A percentile compares a stretch with the other conserved stretches of the same genome.
These are phyloP conservation scores for Dermolepida albohirtum DNA, from an alignment of 2,888 invertebrate genomes.

Conservation along the genomic window DNA sequence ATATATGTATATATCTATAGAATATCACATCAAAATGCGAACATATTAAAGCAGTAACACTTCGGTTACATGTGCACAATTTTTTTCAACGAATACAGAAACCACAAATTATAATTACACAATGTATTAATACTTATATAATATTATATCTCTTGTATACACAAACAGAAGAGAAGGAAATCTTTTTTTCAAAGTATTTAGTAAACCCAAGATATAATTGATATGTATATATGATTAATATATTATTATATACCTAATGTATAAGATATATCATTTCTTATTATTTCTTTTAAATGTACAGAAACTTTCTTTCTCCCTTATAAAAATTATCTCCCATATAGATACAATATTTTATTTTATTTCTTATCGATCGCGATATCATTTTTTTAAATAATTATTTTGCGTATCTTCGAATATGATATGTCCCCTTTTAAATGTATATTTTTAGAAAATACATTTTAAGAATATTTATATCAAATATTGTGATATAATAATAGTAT, in stretches of 20 bases:
- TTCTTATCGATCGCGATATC: conserved; percentile 20
- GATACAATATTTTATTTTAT: conserved; percentile 15
- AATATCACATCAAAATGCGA: conserved; percentile 64
- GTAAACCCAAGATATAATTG: neutral
- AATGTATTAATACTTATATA: neutral
- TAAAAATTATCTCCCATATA: neutral
- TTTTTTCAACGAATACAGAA: conserved; percentile 40
- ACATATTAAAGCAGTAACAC: conserved; percentile 61
- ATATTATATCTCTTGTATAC: neutral
- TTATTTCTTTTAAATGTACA: conserved; percentile 19
- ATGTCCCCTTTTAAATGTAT: conserved; percentile 57
- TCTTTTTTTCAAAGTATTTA: neutral
- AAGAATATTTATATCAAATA: conserved; percentile 61
- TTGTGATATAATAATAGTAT: conserved; percentile 28
- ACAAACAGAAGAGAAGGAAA: neutral
- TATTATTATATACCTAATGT: conserved; percentile 6
- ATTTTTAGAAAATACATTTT: conserved; percentile 63
- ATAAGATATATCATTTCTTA: conserved; percentile 5
- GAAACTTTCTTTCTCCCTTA: neutral
- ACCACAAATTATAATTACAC: conserved; percentile 2
- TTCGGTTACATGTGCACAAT: conserved; percentile 51
- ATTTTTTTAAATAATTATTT: conserved; percentile 44
- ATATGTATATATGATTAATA: too few species aligned
- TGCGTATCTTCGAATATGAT: conserved; percentile 40
- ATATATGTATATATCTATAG: conserved; percentile 34